These are phyloP conservation scores for Byasa hedistus DNA, from an alignment of 2,888 invertebrate species.

Conservation along the genomic window DNA sequence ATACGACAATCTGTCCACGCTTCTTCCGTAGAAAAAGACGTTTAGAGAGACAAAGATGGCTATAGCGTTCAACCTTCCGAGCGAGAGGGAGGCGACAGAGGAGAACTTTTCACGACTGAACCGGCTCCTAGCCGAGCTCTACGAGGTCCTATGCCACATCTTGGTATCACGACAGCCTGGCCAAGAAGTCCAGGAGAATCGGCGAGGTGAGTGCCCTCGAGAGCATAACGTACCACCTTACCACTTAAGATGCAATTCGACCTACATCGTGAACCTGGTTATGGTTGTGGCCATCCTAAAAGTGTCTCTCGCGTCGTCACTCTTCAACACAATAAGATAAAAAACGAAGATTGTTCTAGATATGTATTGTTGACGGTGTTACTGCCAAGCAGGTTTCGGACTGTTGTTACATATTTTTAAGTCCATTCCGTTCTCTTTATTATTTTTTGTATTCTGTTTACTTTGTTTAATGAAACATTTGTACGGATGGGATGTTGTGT, in stretches of 20 bases:
- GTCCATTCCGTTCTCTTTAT: slow-evolving; percentile 56
- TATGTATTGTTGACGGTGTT: slow-evolving; percentile 76
- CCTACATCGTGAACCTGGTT: slow-evolving; percentile 78
- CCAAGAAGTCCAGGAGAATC: slow-evolving; percentile 69
- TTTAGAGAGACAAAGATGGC: slow-evolving; percentile 74
- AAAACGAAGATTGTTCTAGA: slow-evolving; percentile 65
- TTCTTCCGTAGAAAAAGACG: slow-evolving; percentile 71
- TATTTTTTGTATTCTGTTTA: slow-evolving; percentile 31
- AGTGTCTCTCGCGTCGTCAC: slow-evolving; percentile 74
- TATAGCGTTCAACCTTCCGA: slow-evolving; percentile 79
- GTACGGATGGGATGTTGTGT: slow-evolving; percentile 68
- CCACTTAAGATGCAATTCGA: slow-evolving; percentile 80
- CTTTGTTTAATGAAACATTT: too few species aligned
- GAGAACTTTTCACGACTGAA: slow-evolving; percentile 80
- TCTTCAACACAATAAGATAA: slow-evolving; percentile 79
- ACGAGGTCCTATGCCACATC: slow-evolving; percentile 79
- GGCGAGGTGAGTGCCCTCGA: slow-evolving; percentile 78
- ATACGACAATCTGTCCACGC: slow-evolving; percentile 67
- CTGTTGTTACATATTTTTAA: slow-evolving; percentile 78
- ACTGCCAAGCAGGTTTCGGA: slow-evolving; percentile 76
- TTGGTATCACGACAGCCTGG: slow-evolving; percentile 76
- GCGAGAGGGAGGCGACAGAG: slow-evolving; percentile 78
- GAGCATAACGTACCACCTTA: slow-evolving; percentile 76
- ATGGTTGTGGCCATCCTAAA: slow-evolving; percentile 77
- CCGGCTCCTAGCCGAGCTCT: slow-evolving; percentile 78